These are phyloP conservation scores for Clytia hemisphaerica DNA, from an alignment of 30 jellyfish, hydroid and myxozoan genomes.

Conservation along the genomic window DNA sequence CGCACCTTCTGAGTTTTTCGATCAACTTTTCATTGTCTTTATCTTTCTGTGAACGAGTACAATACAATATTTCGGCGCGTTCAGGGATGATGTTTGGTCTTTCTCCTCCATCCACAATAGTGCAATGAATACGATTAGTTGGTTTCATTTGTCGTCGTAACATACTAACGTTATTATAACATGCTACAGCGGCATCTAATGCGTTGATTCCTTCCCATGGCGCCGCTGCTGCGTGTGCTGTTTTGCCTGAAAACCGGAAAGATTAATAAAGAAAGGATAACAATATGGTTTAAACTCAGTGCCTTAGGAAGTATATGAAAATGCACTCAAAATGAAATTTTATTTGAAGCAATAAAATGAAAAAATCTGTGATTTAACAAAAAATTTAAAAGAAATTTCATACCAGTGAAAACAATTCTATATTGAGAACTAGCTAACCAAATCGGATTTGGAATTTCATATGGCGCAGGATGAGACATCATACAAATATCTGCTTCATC, in stretches of 20 bases:
- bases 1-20: conserved; percentile 3
- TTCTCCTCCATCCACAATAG: conserved; percentile 16
- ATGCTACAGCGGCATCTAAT: conserved; percentile 34
- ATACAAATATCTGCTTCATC: conserved; percentile 56
- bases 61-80: conserved; percentile 1
- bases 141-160: conserved; percentile 35
- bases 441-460: conserved; percentile 12
- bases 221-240: conserved; percentile 47
- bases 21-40: neutral
- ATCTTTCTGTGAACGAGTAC: conserved; percentile 4
- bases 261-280: too few relatives aligned
- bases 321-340: too few relatives aligned
- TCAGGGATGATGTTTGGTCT: conserved; percentile 37
- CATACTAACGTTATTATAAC: conserved; percentile 25
- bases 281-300: too few relatives aligned
- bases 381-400: neutral
- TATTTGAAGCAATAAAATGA: too few relatives aligned
- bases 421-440: neutral
- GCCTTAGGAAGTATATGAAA: too few relatives aligned
- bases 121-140: conserved; percentile 23
- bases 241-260: conserved; percentile 30
- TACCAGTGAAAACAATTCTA: conserved; percentile 1
- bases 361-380: too few relatives aligned
- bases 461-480: conserved; percentile 64
- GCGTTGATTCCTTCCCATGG: conserved; percentile 52